Percentiles rank a stretch among this genome's conserved stretches.
phyloP scores from a whole-genome alignment of 2,113 vertebrate genomes.

The Petromus typicus region DNA sequence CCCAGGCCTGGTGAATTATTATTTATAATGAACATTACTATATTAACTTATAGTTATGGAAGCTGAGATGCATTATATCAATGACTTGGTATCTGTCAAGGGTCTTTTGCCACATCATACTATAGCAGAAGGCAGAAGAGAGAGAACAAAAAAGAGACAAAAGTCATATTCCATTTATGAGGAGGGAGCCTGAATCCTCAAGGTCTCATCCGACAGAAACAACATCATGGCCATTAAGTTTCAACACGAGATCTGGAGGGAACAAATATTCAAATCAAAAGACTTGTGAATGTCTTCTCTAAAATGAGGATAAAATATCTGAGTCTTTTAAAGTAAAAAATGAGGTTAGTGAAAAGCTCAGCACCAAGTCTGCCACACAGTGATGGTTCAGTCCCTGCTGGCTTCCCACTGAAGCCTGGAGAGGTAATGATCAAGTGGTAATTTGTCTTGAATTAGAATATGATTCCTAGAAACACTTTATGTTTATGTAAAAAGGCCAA shows the following conservation, averaged over 20 bases:
- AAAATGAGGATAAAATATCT: neutral
- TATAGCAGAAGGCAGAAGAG: neutral
- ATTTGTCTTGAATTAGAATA: slow-evolving; percentile 17
- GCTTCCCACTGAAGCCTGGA: neutral
- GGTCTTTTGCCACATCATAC: neutral
- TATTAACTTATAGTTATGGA: neutral
- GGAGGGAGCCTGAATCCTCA: neutral
- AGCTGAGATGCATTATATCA: neutral
- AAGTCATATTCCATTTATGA: neutral
- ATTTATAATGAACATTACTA: neutral
- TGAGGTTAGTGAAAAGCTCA: neutral
- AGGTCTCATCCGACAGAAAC: no score
- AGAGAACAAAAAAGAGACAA: fast-evolving
- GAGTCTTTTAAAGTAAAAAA: neutral
- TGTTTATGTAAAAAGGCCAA: neutral
- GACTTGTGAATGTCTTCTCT: neutral
- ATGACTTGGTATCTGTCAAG: neutral
- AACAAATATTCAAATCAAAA: neutral
- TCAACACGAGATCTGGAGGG: neutral
- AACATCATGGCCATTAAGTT: neutral
- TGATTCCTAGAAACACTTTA: neutral
- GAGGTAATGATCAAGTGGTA: neutral
- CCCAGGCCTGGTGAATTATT: neutral
- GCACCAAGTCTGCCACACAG: neutral
- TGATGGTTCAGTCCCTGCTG: neutral